Conservation (phyloP, 2,888 invertebrate species). For the Tenthredo amoena region DNA sequence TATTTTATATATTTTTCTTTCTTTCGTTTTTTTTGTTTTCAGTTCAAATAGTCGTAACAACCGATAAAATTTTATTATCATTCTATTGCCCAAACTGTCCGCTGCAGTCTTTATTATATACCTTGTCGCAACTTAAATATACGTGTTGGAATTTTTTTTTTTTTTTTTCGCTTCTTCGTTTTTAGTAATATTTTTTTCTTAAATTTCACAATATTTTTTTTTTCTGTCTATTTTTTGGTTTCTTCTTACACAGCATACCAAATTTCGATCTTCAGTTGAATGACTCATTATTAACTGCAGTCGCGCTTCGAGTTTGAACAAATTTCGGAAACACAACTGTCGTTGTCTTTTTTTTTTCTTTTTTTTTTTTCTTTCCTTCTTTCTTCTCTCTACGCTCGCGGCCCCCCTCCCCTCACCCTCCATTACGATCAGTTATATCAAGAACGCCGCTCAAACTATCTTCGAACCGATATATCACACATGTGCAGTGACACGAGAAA, state of each 20-base stretch:
- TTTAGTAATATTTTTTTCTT: not conserved
- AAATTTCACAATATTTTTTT: not conserved
- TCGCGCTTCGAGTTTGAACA: not conserved
- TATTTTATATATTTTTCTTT: not conserved
- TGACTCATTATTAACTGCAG: not conserved
- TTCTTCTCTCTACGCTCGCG: not conserved
- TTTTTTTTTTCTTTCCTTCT: not conserved
- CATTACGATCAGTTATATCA: not conserved
- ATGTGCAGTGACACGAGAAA: too few relatives aligned
- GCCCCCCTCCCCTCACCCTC: too few relatives aligned
- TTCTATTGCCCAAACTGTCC: conserved; percentile 28
- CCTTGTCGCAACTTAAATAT: conserved; percentile 16
- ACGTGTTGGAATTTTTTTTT: conserved; percentile 1
- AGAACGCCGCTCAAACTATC: not conserved
- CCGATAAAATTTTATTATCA: conserved; percentile 61
- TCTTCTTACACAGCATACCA: not conserved
- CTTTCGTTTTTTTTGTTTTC: not conserved
- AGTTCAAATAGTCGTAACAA: conserved; percentile 55
- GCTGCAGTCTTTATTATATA: not conserved
- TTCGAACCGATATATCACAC: not conserved
- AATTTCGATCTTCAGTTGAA: not conserved
- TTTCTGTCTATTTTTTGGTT: not conserved
- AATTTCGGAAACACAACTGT: not conserved
- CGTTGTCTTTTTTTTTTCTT: not conserved
- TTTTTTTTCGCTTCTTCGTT: not conserved